These are phyloP conservation scores for Stichodactyla helianthus DNA, from an alignment of 64 coral and sea anemone species.

Conservation along the genomic window DNA sequence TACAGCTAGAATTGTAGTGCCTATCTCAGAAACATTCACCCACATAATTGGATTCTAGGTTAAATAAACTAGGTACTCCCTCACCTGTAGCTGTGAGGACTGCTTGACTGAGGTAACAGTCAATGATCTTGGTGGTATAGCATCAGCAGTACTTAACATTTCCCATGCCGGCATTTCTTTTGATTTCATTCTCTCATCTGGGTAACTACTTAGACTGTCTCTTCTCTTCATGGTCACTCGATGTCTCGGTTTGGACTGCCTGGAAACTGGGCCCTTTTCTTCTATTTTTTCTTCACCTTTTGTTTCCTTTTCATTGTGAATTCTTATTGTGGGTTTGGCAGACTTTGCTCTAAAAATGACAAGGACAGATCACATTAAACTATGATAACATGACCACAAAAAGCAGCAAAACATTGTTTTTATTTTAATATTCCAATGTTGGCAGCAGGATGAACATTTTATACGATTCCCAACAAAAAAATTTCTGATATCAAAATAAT, in stretches of 20 bases:
- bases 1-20: no score
- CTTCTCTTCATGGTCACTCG: background rate
- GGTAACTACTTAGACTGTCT: constrained; percentile 64
- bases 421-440: no score
- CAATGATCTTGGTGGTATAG: constrained; percentile 71
- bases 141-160: constrained; percentile 69
- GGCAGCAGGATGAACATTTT: background rate
- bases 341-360: background rate
- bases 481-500: background rate
- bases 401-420: no score
- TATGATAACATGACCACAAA: background rate
- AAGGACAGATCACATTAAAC: no score
- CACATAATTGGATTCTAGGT: no score
- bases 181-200: constrained; percentile 35
- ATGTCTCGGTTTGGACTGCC: constrained; percentile 4
- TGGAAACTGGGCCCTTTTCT: constrained; percentile 22
- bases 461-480: background rate
- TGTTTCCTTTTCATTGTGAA: background rate
- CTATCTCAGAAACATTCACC: no score
- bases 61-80: background rate
- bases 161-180: constrained; percentile 59
- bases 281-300: constrained; percentile 17
- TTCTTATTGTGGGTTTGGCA: background rate
- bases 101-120: constrained; percentile 82
- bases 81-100: constrained; percentile 73